These are phyloP conservation scores for fruit fly (Drosophila melanogaster) DNA, from an alignment of 1,140 invertebrate species.

Conservation along the genomic window DNA sequence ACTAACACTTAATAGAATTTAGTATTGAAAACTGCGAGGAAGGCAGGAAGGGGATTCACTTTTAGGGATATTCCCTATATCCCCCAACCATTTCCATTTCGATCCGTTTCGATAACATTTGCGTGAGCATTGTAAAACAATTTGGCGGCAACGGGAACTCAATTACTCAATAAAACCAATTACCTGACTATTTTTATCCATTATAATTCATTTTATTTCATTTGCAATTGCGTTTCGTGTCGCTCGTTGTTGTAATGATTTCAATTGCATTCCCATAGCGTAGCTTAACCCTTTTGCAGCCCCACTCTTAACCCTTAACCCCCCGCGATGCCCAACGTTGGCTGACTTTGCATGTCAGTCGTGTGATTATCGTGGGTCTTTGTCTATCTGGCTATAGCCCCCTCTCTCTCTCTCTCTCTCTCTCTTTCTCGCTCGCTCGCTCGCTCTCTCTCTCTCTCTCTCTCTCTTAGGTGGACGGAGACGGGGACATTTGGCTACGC, in stretches of 20 bases:
- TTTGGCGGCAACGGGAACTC: constrained; percentile 77
- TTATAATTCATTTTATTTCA: constrained; percentile 83
- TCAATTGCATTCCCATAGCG: constrained; percentile 63
- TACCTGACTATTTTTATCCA: constrained; percentile 82
- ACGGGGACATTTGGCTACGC: constrained; percentile 67
- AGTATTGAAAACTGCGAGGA: too few relatives aligned
- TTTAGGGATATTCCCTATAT: neutral
- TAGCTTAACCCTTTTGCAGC: constrained; percentile 41
- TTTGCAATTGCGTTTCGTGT: constrained; percentile 84
- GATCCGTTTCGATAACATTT: constrained; percentile 30
- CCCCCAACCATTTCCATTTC: too few relatives aligned
- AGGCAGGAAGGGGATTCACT: too few relatives aligned
- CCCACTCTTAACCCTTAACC: constrained; percentile 2
- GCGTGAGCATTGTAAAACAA: constrained; percentile 76
- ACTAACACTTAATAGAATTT: too few relatives aligned
- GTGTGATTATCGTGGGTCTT: constrained; percentile 75
- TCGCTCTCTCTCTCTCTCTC: neutral
- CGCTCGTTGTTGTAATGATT: constrained; percentile 80
- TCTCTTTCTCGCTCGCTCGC: neutral
- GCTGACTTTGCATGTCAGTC: constrained; percentile 72
- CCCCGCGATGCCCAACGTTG: neutral
- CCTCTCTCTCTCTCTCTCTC: neutral
- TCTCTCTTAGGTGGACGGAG: neutral
- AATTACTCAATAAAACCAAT: constrained; percentile 83
- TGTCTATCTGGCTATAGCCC: constrained; percentile 10